Conservation (phyloP, 2,888 invertebrate species). For the Serripes groenlandicus region DNA sequence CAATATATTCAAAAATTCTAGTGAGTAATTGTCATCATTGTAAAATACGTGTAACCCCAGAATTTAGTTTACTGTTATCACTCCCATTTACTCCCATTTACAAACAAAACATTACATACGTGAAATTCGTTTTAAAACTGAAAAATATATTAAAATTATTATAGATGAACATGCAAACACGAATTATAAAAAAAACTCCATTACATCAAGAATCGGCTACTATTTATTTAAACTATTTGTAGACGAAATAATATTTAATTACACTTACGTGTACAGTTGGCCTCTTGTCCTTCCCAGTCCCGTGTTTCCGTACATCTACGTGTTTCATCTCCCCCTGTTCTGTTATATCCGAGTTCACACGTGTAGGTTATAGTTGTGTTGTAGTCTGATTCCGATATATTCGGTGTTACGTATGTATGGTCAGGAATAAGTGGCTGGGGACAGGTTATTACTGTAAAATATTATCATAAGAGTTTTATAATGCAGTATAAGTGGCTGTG, state of each 20-base stretch:
- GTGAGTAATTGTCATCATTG: no score
- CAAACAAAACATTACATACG: no score
- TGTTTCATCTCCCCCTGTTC: conserved; percentile 57
- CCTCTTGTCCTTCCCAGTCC: conserved; percentile 32
- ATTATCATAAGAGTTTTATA: conserved; percentile 24
- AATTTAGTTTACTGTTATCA: no score
- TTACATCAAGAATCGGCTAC: no score
- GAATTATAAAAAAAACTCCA: no score
- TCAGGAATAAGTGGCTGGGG: conserved; percentile 23
- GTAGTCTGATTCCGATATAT: conserved; percentile 35
- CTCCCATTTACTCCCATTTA: no score
- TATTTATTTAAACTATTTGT: no score
- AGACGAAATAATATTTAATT: not conserved
- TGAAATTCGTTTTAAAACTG: no score
- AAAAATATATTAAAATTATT: no score
- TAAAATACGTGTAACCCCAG: no score
- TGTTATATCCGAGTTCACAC: conserved; percentile 62
- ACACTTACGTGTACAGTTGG: conserved; percentile 58
- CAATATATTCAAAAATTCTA: no score
- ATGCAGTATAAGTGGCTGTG: conserved; percentile 23
- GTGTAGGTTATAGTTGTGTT: conserved; percentile 49
- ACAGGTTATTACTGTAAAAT: conserved; percentile 55
- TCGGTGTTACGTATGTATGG: conserved; percentile 32
- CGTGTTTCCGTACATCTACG: conserved; percentile 45
- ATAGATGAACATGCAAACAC: no score